These are phyloP conservation scores for Dasypolia templi DNA, from an alignment of 2,888 invertebrate genomes.

Conservation along the genomic window DNA sequence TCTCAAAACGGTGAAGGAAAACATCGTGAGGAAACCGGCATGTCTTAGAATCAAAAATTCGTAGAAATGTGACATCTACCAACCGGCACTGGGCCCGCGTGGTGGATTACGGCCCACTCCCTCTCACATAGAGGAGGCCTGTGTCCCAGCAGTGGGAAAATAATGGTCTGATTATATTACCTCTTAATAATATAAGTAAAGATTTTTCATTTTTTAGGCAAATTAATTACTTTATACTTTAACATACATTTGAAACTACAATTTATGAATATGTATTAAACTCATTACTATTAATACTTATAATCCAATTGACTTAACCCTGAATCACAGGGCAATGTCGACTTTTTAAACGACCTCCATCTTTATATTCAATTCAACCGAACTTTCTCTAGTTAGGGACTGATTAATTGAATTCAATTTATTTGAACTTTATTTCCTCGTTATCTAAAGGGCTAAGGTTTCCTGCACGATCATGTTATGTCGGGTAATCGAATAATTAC, in stretches of 20 bases:
- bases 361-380: constrained; percentile 36
- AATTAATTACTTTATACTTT: neutral
- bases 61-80: too few species aligned
- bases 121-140: too few species aligned
- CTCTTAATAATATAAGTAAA: too few species aligned
- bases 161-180: too few species aligned
- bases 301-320: neutral
- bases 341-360: constrained; percentile 31
- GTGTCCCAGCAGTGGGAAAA: too few species aligned
- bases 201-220: neutral
- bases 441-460: constrained; percentile 44
- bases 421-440: constrained; percentile 54
- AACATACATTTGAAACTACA: neutral
- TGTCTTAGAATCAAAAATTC: too few species aligned
- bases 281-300: neutral
- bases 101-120: too few species aligned
- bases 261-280: neutral
- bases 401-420: constrained; percentile 63
- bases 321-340: constrained; percentile 15
- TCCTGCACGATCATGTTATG: constrained; percentile 35
- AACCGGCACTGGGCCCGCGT: too few species aligned
- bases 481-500: constrained; percentile 39
- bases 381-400: constrained; percentile 61
- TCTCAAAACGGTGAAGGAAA: too few species aligned
- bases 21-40: too few species aligned